phyloP scores from a whole-genome alignment of 2,888 invertebrate genomes.

The Beris chalybata region DNA sequence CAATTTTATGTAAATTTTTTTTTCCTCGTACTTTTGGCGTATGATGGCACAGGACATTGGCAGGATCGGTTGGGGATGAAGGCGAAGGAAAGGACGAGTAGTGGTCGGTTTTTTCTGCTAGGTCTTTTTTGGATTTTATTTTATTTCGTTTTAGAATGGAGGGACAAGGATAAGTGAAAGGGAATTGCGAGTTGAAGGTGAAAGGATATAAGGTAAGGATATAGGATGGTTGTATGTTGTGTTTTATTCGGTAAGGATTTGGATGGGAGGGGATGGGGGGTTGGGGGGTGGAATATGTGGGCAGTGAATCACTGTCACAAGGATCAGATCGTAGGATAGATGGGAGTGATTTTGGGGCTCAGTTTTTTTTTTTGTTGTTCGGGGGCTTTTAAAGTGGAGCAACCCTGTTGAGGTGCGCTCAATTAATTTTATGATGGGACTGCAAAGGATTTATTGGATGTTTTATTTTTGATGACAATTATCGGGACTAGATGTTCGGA shows the following conservation, averaged over 20 bases:
- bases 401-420: conserved; percentile 25
- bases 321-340: no score
- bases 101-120: background rate
- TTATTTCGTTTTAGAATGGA: conserved; percentile 8
- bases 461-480: conserved; percentile 27
- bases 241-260: no score
- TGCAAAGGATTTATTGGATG: conserved; percentile 20
- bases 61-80: background rate
- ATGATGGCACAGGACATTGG: no score
- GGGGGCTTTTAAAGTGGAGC: conserved; percentile 3
- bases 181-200: no score
- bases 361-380: background rate
- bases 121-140: background rate
- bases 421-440: conserved; percentile 25
- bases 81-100: background rate
- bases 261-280: no score
- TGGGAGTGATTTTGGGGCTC: no score
- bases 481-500: background rate
- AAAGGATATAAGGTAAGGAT: no score
- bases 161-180: conserved; percentile 1
- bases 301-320: no score
- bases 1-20: conserved; percentile 38
- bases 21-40: background rate
- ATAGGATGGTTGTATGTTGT: no score
- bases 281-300: no score